These are phyloP conservation scores for Phyllotreta cruciferae DNA, from an alignment of 2,888 invertebrate species.

Conservation along the genomic window DNA sequence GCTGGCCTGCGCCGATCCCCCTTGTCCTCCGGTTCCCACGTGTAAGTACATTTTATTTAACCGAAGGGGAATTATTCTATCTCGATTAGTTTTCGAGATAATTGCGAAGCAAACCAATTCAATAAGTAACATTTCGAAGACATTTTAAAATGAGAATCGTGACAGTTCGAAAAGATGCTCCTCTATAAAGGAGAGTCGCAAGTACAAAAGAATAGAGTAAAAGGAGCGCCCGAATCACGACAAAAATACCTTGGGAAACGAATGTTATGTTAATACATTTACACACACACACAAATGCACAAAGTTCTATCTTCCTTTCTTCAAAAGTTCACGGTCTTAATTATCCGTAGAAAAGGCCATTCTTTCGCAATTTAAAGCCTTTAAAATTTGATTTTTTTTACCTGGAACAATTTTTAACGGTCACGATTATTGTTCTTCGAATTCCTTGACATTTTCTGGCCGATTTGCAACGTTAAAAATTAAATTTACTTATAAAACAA, in stretches of 20 bases:
- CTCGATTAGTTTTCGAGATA: neutral
- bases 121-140: too few relatives aligned
- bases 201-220: too few relatives aligned
- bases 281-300: conserved; percentile 8
- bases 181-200: too few relatives aligned
- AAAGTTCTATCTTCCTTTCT: conserved; percentile 32
- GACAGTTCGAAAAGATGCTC: too few relatives aligned
- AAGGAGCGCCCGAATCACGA: conserved; percentile 14
- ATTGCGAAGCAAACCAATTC: neutral
- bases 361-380: neutral
- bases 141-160: too few relatives aligned
- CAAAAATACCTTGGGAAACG: conserved; percentile 6
- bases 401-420: too few relatives aligned
- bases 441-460: too few relatives aligned
- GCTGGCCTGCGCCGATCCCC: conserved; percentile 77
- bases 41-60: conserved; percentile 63
- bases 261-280: neutral
- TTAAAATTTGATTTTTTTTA: too few relatives aligned
- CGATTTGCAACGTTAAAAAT: too few relatives aligned
- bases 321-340: conserved; percentile 39
- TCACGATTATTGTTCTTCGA: too few relatives aligned
- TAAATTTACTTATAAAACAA: too few relatives aligned
- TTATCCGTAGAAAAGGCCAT: conserved; percentile 10
- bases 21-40: conserved; percentile 85
- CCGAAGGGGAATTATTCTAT: too few relatives aligned